A percentile compares a stretch with the other conserved stretches of the same genome.
Conservation (phyloP, 2,888 invertebrate genomes). For the Acanthopleura granulata region DNA sequence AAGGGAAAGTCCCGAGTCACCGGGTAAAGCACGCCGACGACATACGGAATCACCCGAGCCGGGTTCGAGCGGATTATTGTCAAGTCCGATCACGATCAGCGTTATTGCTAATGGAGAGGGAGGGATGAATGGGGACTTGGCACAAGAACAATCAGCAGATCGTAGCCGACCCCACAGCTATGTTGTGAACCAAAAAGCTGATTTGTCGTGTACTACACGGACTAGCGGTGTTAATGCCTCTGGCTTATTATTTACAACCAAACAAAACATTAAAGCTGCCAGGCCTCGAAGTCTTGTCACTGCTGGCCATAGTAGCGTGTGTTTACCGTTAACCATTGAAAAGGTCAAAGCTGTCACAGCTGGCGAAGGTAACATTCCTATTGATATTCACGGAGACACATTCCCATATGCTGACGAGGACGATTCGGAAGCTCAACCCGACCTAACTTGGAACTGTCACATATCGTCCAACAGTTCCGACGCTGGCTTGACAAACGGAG, state of each 20-base stretch:
- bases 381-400: constrained; percentile 5
- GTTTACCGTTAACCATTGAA: neutral
- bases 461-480: neutral
- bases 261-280: neutral
- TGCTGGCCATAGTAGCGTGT: neutral
- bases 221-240: neutral
- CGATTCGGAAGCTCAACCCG: neutral
- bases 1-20: neutral
- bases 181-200: neutral
- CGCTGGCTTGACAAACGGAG: neutral
- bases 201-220: neutral
- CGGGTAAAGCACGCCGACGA: neutral
- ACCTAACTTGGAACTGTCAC: neutral
- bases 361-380: constrained; percentile 1
- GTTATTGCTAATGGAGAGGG: neutral
- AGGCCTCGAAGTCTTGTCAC: neutral
- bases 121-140: neutral
- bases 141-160: neutral
- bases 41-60: neutral
- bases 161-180: neutral
- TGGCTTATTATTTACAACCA: neutral
- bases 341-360: constrained; percentile 10
- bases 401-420: constrained; percentile 7
- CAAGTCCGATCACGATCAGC: constrained; percentile 2
- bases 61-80: no score